Evolutionary conservation across 2,113 vertebrate genomes (phyloP).

Genomic region (Lophotis ruficrista): DNA sequence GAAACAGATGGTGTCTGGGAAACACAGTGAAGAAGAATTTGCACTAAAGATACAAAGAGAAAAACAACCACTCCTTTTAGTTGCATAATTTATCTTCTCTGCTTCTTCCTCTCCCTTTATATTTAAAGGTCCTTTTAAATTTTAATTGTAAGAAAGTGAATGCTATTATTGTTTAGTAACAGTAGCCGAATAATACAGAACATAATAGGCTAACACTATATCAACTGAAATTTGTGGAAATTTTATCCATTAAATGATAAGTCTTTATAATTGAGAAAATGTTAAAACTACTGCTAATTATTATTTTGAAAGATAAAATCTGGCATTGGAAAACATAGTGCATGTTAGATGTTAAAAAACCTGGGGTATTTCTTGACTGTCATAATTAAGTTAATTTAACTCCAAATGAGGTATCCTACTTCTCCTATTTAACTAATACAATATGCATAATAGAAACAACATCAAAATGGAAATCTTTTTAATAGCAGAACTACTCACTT

Average conservation of each 20-base stretch:
- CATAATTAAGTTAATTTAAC: constrained; percentile 9
- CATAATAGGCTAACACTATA: background rate
- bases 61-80: background rate
- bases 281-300: constrained; percentile 4
- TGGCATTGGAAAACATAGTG: constrained; percentile 1
- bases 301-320: constrained; percentile 32
- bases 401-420: background rate
- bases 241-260: constrained; percentile 18
- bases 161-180: constrained; percentile 1
- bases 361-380: background rate
- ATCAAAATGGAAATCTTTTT: background rate
- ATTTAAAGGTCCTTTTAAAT: background rate
- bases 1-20: constrained; percentile 41
- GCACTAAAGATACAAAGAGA: background rate
- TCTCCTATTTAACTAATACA: background rate
- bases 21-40: background rate
- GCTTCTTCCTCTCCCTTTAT: background rate
- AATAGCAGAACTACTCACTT: background rate
- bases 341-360: background rate
- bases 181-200: constrained; percentile 11
- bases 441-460: background rate
- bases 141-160: constrained; percentile 12
- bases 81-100: constrained; percentile 14
- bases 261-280: constrained; percentile 3
- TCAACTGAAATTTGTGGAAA: constrained; percentile 20